Evolutionary conservation across 2,797 vertebrate genomes (phyloP), one percentile per base, ranked within the genome.

Genomic region (Esox masquinongy): DNA sequence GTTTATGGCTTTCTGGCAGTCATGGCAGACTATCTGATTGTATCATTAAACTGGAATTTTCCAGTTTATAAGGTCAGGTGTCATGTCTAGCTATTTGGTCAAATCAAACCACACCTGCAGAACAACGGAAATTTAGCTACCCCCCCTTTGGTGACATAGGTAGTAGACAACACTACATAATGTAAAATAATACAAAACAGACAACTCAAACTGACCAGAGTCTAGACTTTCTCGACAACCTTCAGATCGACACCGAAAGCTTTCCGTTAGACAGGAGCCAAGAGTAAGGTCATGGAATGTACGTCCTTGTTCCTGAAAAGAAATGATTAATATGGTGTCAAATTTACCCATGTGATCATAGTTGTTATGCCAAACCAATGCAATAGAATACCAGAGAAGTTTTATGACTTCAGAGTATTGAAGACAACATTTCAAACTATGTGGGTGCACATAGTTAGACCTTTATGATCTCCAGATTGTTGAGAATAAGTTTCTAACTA

Each of bases 201-300:
- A 43, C 75, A 74, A 74, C 75, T 59, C 64, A 4, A 79, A 61
- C 6, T 50, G 76, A 75, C 74, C 72, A 29, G 74, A 63, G 83
- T 87, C 86, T 86, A 86, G 89, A 89, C 86, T 29, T 5, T 88
- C 86, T 86, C 86, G 89, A 89, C 86, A 29, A 4, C 67, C 36
- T 75, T 86, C 77, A 86, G 87, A 86, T 83, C 77, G 51, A 78
- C 72, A 85, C 77, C 83, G 85, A 84, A 89, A 82, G 64, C 89
- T 90, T 92, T 90, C 86, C 88, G 85, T 70, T 31, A 31, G 80
- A 72, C 50, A 63, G 68, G 68, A 79, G 76, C 85, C 86, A 84
- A 76, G 39, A 79, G 79, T 79, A 76, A 87, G 88, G 84, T 89
- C 83, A 82, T 87, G 80, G 86, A 88, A 88, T 83, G 81, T 82